Evolutionary conservation across 2,113 vertebrate species (phyloP).

Genomic region (Ramphastos sulfuratus): DNA sequence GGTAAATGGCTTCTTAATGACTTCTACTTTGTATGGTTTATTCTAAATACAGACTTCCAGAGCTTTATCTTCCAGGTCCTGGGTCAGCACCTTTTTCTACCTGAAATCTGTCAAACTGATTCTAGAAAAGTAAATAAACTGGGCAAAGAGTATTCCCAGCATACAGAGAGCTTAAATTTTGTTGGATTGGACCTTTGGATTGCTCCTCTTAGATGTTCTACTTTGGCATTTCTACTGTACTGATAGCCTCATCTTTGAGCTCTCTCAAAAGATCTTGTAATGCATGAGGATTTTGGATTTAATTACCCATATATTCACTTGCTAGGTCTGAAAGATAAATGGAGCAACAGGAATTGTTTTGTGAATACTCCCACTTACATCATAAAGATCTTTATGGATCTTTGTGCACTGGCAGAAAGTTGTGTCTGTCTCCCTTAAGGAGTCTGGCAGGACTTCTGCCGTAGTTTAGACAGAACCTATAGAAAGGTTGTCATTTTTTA

Average conservation of each 20-base stretch:
- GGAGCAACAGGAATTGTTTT: background rate
- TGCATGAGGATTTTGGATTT: background rate
- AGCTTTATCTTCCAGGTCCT: background rate
- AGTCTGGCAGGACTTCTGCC: background rate
- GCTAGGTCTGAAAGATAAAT: background rate
- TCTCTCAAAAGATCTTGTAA: background rate
- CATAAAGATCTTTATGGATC: background rate
- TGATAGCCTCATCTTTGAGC: background rate
- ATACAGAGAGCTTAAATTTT: background rate
- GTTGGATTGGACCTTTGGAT: background rate
- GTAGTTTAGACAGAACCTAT: background rate
- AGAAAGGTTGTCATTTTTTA: background rate
- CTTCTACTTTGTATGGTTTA: background rate
- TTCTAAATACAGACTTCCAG: background rate
- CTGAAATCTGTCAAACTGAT: background rate
- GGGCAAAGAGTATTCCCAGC: background rate
- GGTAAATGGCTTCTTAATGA: slow-evolving; percentile 69
- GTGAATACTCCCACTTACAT: background rate
- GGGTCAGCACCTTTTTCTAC: background rate
- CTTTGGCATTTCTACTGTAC: background rate
- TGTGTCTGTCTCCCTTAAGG: background rate
- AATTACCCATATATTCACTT: background rate
- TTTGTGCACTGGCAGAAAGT: background rate
- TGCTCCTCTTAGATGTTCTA: background rate
- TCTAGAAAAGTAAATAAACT: background rate